A percentile compares a stretch with the other conserved stretches of the same genome.
Evolutionary conservation across 2,797 vertebrate species (phyloP).

Genomic region (Phyllotis vaccarum): DNA sequence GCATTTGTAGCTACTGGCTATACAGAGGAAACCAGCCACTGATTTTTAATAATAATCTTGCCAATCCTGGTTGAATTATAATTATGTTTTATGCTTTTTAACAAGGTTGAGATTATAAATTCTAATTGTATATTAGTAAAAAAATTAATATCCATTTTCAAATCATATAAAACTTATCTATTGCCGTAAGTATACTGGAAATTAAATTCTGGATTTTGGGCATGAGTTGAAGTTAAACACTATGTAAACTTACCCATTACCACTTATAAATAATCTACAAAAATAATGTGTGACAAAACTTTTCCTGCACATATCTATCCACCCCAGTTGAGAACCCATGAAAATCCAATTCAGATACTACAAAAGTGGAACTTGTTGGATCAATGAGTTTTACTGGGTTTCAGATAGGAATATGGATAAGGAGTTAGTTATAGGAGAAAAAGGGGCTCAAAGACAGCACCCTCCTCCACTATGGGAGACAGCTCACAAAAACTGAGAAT

Average conservation of each 20-base stretch:
- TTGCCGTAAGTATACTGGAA: not conserved
- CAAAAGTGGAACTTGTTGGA: not conserved
- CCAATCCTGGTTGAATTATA: not conserved
- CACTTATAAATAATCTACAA: not conserved
- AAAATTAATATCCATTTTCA: not conserved
- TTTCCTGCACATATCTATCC: not conserved
- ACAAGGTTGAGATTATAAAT: not conserved
- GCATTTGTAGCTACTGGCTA: not conserved
- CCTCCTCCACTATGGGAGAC: too few relatives aligned
- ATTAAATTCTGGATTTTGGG: not conserved
- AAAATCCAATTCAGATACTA: not conserved
- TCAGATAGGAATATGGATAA: too few relatives aligned
- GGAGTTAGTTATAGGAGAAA: not conserved
- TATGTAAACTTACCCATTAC: not conserved
- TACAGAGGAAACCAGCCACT: not conserved
- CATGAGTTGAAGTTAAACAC: not conserved
- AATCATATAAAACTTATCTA: not conserved
- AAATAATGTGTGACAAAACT: not conserved
- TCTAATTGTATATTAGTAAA: not conserved
- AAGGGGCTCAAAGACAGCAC: not conserved
- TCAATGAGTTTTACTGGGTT: not conserved
- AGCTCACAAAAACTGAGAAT: not conserved
- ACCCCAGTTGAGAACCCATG: not conserved
- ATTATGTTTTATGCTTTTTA: not conserved
- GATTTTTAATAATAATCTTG: not conserved